Base-by-base conservation (phyloP, 2,797 vertebrate species). In the Chelon labrosus region DNA sequence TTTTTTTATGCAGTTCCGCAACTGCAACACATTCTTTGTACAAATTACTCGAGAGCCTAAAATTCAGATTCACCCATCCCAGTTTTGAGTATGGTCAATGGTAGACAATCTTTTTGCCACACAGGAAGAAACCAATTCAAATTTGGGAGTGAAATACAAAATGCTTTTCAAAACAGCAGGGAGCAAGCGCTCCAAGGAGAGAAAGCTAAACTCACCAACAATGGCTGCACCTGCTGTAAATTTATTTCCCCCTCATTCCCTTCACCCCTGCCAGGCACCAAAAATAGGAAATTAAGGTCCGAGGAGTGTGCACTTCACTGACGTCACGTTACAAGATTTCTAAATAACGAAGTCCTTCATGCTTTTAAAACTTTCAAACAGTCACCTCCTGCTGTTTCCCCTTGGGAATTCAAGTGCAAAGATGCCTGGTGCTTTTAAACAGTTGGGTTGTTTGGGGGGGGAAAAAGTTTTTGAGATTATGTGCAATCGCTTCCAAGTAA, bases 181-280 rank as follows among this genome's bases (percentile, higher is more conserved):
- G 79, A 78, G 72, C 63, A 73, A 81, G 37, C 8, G 50, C 81
- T 88, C 62, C 52, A 42, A 62, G 61, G 77, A 85, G 77, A 70
- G 70, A 74, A 79, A 61, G 58, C 84, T 85, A 80, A 88, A 88
- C 69, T 85, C 77, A 67, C 81, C 89, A 85, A 85, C 83, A 90
- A 90, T 77, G 63, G 70, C 82, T 76, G 81, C 83, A 86, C 82
- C 88, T 85, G 86, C 83, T 83, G 74, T 70, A 89, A 72, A 84
- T 88, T 27, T 81, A 73, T 85, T 79, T 75, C 49, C 52, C 75
- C 65, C 63, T 76, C 65, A 10, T 82, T 61, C 67, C 56, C 74
- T 70, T 78, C 75, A 75, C 73, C 71, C 66, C 78, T 71, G 70
- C 77, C 66, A 77, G 75, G 69, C 65, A 67, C 54, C 70, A 83